Conservation (phyloP, 1,140 invertebrate genomes). For the Drosophila malerkotliana region DNA sequence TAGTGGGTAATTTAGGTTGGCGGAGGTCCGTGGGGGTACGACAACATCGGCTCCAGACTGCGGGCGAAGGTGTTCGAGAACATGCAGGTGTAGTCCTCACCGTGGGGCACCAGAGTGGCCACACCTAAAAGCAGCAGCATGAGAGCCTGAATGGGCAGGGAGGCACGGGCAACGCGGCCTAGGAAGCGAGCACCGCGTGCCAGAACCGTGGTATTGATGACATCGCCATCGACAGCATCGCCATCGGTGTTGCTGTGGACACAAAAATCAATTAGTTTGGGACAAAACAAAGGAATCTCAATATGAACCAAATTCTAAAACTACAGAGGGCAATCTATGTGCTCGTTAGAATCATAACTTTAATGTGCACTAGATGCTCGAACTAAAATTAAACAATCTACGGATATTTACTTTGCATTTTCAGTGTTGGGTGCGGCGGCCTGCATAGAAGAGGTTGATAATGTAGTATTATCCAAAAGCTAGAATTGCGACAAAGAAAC, state of each 20-base stretch:
- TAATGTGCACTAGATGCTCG: slow-evolving; percentile 35
- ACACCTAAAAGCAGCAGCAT: slow-evolving; percentile 94
- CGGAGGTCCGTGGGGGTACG: slow-evolving; percentile 94
- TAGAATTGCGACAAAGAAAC: slow-evolving; percentile 84
- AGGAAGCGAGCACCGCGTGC: slow-evolving; percentile 92
- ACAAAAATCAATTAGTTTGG: not conserved
- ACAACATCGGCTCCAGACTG: slow-evolving; percentile 93
- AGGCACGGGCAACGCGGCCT: slow-evolving; percentile 93
- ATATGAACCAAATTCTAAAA: slow-evolving; percentile 20
- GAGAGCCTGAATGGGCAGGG: slow-evolving; percentile 95
- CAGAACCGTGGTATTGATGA: slow-evolving; percentile 88
- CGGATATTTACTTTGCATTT: slow-evolving; percentile 86
- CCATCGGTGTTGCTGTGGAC: slow-evolving; percentile 81
- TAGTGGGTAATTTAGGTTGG: slow-evolving; percentile 87
- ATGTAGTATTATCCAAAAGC: slow-evolving; percentile 87
- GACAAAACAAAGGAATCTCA: not conserved
- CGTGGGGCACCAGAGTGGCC: slow-evolving; percentile 93
- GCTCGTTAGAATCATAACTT: slow-evolving; percentile 6
- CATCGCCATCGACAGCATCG: slow-evolving; percentile 85
- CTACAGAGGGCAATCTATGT: slow-evolving; percentile 22
- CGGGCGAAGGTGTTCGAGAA: slow-evolving; percentile 91
- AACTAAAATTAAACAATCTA: slow-evolving; percentile 59
- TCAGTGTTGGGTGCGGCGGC: slow-evolving; percentile 84
- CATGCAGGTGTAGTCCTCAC: slow-evolving; percentile 93
- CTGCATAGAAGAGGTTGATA: slow-evolving; percentile 84